Conservation (phyloP, 2,888 invertebrate genomes). For the Thelaira solivaga region DNA sequence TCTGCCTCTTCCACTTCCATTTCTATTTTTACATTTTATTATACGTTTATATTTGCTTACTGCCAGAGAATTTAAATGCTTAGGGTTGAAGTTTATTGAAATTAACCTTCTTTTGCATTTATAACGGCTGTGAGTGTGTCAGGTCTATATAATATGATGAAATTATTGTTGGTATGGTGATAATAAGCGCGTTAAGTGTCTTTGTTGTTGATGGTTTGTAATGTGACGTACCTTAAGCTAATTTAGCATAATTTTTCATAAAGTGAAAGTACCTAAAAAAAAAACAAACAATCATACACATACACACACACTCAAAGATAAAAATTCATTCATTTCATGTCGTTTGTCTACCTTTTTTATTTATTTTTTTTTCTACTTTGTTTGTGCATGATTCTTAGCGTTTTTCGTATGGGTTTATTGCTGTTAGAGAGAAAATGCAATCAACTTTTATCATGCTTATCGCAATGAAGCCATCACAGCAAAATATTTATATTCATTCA, state of each 20-base stretch:
- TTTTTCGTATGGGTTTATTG: constrained; percentile 16
- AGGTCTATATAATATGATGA: constrained; percentile 33
- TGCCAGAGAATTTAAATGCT: neutral
- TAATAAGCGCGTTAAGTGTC: constrained; percentile 58
- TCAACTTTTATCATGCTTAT: constrained; percentile 58
- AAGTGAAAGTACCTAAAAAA: constrained; percentile 47
- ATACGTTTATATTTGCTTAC: neutral
- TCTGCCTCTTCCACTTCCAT: neutral
- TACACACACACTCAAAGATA: constrained; percentile 29
- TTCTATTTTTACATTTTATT: neutral
- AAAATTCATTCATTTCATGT: constrained; percentile 45
- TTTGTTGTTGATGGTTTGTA: constrained; percentile 46
- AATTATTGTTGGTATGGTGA: constrained; percentile 38
- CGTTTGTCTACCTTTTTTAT: constrained; percentile 16
- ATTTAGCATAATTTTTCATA: constrained; percentile 59
- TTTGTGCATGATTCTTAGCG: constrained; percentile 7
- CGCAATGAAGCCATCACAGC: constrained; percentile 57
- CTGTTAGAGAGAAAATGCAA: constrained; percentile 57
- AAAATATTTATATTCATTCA: constrained; percentile 53
- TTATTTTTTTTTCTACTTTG: constrained; percentile 20
- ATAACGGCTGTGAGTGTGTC: neutral
- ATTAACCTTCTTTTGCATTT: constrained; percentile 17
- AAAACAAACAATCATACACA: neutral
- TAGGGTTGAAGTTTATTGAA: constrained; percentile 4
- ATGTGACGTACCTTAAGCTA: constrained; percentile 55